Base-by-base conservation (phyloP, 2,888 invertebrate species). In the Pseudolycoriella hygida region DNA sequence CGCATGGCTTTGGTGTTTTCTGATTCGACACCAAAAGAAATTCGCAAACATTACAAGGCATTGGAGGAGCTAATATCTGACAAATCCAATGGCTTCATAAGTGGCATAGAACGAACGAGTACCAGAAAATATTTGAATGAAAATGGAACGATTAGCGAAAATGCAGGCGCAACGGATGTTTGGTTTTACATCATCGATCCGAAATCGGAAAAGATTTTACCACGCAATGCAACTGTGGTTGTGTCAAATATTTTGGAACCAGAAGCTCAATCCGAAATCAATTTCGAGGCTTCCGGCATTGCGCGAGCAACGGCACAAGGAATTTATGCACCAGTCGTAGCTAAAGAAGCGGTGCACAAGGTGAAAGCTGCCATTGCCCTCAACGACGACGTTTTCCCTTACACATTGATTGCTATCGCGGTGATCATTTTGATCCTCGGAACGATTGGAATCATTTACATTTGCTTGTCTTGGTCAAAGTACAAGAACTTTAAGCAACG, bases 381-480 rank as follows among this genome's bases (percentile, higher is more conserved):
- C 45, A 72, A 71, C 51, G 74, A 73, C 53, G 80, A 81, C 49
- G 82, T 8, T 82, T 90, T 53, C 15, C 92, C 90, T 15, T 88
- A 87, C 52, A 89, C 90, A 1, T 69, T 93, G 20, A 82, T 94
- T 50, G 82, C 87, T 12, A 73, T 94, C 1, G 92, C 88, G 0
- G 80, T 83, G 46, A 76, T 93, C n/a, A 92, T 93, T 48, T 74
- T 92, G 34, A 74, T 93, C 2, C 74, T 90, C 8, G 88, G 88
- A 8, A 72, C 84, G 11, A 81, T 86, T 43, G 93, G 90, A 5
- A 90, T 93, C 42, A 77, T 90, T 44, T 92, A 93, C 59, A 88
- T 93, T 49, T 89, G 92, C 62, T 80, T 90, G 44, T 90, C 90
- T 1, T 93, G 92, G 88, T 86, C 88, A 46, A 84, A 84, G 87